Conservation (phyloP, 2,113 vertebrate species). For the Zapus hudsonius region DNA sequence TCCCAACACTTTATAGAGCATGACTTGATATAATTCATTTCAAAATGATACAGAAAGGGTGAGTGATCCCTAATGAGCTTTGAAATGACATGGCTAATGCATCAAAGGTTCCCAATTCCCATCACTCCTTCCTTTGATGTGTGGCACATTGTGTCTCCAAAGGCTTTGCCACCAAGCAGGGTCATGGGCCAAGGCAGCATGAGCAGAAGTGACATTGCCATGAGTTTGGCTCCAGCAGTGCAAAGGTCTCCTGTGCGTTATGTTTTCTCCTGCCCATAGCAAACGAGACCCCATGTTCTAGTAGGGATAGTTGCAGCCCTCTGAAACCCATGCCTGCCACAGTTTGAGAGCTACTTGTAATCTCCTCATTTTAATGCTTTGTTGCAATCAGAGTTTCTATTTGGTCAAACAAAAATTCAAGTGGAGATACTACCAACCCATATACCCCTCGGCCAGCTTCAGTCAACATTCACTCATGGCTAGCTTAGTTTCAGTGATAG, state of each 20-base stretch:
- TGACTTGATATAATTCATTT: not conserved
- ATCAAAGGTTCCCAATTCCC: no score
- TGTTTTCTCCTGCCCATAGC: not conserved
- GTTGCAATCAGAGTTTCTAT: not conserved
- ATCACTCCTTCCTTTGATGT: not conserved
- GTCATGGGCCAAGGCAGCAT: not conserved
- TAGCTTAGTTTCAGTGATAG: not conserved
- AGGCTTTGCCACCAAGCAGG: not conserved
- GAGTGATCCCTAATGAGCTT: not conserved
- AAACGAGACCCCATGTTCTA: not conserved
- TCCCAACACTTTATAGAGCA: no score
- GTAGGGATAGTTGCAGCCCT: not conserved
- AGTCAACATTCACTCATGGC: not conserved
- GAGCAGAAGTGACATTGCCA: not conserved
- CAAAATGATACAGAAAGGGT: not conserved
- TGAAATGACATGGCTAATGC: no score
- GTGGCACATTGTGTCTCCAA: not conserved
- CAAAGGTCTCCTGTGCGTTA: not conserved
- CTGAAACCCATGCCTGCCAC: fast-evolving
- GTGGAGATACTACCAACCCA: no score
- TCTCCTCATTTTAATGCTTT: not conserved
- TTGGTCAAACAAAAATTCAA: no score
- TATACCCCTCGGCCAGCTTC: not conserved
- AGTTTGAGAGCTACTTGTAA: not conserved
- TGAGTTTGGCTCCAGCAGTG: not conserved